phyloP scores from a whole-genome alignment of 2,113 vertebrate species.

The Pagrus major region DNA sequence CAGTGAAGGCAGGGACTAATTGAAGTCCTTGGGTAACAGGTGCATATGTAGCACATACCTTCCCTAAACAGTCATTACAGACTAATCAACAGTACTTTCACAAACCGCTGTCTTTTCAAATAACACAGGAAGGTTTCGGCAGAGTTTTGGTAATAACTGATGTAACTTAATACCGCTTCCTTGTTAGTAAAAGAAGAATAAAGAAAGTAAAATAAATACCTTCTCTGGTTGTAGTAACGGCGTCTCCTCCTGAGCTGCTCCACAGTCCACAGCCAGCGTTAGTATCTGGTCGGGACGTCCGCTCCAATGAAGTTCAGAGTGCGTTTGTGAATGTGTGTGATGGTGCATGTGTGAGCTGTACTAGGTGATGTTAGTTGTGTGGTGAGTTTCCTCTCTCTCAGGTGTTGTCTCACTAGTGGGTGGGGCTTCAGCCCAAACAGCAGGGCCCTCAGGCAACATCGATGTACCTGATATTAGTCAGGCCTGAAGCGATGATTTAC shows the following conservation, averaged over 20 bases:
- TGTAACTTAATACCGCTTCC: neutral
- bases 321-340: slow-evolving; percentile 46
- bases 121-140: neutral
- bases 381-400: slow-evolving; percentile 87
- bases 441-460: slow-evolving; percentile 94
- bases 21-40: slow-evolving; percentile 60
- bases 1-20: slow-evolving; percentile 1
- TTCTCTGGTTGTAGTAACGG: slow-evolving; percentile 26
- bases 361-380: slow-evolving; percentile 74
- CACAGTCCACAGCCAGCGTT: slow-evolving; percentile 9
- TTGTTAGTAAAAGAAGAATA: neutral
- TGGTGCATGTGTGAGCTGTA: slow-evolving; percentile 57
- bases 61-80: neutral
- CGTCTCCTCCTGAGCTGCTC: slow-evolving; percentile 10
- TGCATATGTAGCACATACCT: slow-evolving; percentile 32
- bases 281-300: slow-evolving; percentile 25
- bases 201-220: slow-evolving; percentile 40
- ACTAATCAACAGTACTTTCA: neutral
- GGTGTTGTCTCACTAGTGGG: slow-evolving; percentile 89
- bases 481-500: slow-evolving; percentile 92
- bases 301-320: slow-evolving; percentile 20
- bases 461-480: slow-evolving; percentile 96
- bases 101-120: neutral
- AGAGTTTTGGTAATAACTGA: neutral
- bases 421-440: slow-evolving; percentile 93